Conservation (phyloP, 2,113 vertebrate species). For the Casuarius casuarius region DNA sequence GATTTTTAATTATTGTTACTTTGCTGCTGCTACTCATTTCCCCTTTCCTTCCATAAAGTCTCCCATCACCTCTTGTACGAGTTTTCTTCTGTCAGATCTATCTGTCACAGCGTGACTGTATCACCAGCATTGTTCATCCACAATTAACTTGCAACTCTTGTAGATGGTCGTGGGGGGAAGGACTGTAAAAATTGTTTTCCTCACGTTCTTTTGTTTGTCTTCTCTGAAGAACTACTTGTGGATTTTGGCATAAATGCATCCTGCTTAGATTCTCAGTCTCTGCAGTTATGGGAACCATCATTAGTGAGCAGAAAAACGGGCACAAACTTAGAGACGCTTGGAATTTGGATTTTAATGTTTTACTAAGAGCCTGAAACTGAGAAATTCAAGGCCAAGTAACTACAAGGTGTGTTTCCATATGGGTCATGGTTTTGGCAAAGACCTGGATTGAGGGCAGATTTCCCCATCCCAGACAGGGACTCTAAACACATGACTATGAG, state of each 20-base stretch:
- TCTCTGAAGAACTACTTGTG: not conserved
- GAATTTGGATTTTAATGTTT: not conserved
- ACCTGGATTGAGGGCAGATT: not conserved
- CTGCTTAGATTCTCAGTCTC: not conserved
- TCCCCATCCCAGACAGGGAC: too few species aligned
- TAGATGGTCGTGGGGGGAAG: not conserved
- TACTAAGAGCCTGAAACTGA: not conserved
- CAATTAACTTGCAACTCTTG: not conserved
- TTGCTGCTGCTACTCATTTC: not conserved
- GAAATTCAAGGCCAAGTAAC: not conserved
- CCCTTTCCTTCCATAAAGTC: not conserved
- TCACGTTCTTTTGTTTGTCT: not conserved
- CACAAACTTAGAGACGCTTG: not conserved
- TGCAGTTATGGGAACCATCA: not conserved
- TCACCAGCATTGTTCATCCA: not conserved
- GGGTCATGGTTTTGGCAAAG: not conserved
- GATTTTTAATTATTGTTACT: constrained; percentile 7
- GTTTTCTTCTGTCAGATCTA: not conserved
- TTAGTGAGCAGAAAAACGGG: not conserved
- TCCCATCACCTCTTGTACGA: not conserved
- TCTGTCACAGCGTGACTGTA: not conserved
- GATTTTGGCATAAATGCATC: not conserved
- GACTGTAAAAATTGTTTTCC: not conserved
- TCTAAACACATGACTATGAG: too few species aligned
- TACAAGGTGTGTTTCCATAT: not conserved